A percentile compares a stretch with the other conserved stretches of the same genome.
phyloP scores from a whole-genome alignment of 2,888 invertebrate genomes.

The Eristalis arbustorum region DNA sequence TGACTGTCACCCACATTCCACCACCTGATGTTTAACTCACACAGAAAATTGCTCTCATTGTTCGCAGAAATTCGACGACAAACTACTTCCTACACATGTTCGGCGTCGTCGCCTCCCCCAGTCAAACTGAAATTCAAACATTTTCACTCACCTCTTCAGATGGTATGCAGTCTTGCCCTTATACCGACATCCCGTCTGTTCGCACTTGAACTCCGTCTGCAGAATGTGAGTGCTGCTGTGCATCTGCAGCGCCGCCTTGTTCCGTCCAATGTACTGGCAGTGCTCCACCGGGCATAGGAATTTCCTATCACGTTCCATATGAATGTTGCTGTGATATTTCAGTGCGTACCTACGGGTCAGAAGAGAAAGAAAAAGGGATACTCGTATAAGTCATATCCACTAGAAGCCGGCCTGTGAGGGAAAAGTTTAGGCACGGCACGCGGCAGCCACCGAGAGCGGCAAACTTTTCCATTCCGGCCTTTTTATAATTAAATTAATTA shows the following conservation, averaged over 20 bases:
- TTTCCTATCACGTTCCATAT: constrained; percentile 76
- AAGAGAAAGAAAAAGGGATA: background rate
- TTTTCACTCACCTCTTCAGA: constrained; percentile 75
- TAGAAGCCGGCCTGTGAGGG: constrained; percentile 10
- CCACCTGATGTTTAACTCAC: too few relatives aligned
- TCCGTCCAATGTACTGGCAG: constrained; percentile 83
- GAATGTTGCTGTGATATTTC: constrained; percentile 83
- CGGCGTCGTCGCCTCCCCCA: too few relatives aligned
- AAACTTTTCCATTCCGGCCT: constrained; percentile 21
- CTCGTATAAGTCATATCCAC: constrained; percentile 44
- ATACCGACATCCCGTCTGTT: constrained; percentile 80
- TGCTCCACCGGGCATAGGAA: constrained; percentile 82
- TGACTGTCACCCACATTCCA: too few relatives aligned
- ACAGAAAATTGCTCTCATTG: too few relatives aligned
- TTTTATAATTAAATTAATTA: constrained; percentile 72
- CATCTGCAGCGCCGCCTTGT: constrained; percentile 81
- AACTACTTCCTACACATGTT: too few relatives aligned
- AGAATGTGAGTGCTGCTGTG: constrained; percentile 83
- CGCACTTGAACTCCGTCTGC: constrained; percentile 80
- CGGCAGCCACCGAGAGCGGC: constrained; percentile 1
- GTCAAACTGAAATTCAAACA: background rate
- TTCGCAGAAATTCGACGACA: too few relatives aligned
- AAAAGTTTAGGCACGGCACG: constrained; percentile 13
- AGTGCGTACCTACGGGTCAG: constrained; percentile 81
- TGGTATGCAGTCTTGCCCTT: constrained; percentile 81